Conservation (phyloP, 2,797 vertebrate genomes). For the Arrhamphus sclerolepis region DNA sequence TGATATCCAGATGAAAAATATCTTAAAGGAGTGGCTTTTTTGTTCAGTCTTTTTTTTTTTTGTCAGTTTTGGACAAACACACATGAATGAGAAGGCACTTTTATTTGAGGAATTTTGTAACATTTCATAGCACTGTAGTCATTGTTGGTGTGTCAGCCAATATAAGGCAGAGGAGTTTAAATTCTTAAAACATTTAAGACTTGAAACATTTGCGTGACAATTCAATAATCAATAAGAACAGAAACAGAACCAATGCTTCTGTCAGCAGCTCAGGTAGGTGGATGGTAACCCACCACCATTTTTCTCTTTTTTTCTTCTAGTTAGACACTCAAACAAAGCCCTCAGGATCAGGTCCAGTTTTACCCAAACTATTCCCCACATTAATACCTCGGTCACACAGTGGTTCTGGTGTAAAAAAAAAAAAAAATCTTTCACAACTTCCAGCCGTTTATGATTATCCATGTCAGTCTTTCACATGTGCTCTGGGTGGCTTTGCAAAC, state of each 20-base stretch:
- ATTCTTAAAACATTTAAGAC: conserved; percentile 43
- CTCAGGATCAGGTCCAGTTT: conserved; percentile 16
- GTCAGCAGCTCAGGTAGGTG: conserved; percentile 18
- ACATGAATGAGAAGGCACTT: conserved; percentile 59
- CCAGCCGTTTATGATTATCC: conserved; percentile 1
- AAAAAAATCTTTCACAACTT: conserved; percentile 35
- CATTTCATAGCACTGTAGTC: conserved; percentile 32
- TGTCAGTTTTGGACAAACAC: conserved; percentile 11
- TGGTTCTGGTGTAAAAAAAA: conserved; percentile 19
- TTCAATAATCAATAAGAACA: conserved; percentile 9
- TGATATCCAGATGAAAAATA: conserved; percentile 21
- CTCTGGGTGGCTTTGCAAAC: conserved; percentile 94
- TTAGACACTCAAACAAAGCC: conserved; percentile 10
- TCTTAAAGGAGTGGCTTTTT: conserved; percentile 7
- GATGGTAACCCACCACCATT: conserved; percentile 7
- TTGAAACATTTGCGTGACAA: conserved; percentile 17
- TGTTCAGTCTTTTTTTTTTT: conserved; percentile 16
- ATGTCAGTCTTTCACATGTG: conserved; percentile 81
- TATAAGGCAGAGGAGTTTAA: conserved; percentile 20
- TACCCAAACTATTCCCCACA: background rate
- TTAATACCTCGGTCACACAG: conserved; percentile 7
- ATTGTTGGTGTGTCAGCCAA: conserved; percentile 4
- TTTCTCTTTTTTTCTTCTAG: conserved; percentile 3
- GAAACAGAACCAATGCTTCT: conserved; percentile 8
- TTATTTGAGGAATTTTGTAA: conserved; percentile 16